Evolutionary conservation across 2,113 vertebrate genomes (phyloP), one percentile per base, ranked within the genome.

Genomic region (Synchiropus splendidus): DNA sequence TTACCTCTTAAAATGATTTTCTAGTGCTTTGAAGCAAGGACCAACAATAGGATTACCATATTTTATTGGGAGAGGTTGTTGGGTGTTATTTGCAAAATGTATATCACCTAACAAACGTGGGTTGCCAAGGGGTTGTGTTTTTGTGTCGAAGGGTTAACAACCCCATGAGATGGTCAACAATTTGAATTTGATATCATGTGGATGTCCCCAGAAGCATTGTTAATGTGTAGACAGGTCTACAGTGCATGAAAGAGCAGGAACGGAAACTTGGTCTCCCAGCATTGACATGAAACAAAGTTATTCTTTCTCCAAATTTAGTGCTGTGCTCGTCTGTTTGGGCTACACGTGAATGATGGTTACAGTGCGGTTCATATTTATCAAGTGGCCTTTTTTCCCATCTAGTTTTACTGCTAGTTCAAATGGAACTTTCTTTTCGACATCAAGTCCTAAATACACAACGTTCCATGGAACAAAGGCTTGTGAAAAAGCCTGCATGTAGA

Each of bases 401-500:
- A 5, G 21, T 8, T 5, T 27, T 27, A 27, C 8, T 27, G 21
- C 21, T 27, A 27, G 21, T 27, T 27, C 8, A 27, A 27, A 27
- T 27, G 4, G 8, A 27, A 27, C 8, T 27, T 27, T n/a, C n/a
- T n/a, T n/a, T n/a, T n/a, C n/a, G n/a, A n/a, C n/a, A n/a, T n/a
- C n/a, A n/a, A n/a, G 21, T 8, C 21, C 21, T 27, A 27, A 27
- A 27, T 27, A 27, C 8, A 5, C 8, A 27, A 27, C 21, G 4
- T 27, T 27, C 21, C 8, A 8, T 5, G 21, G 8, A 4, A 8
- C 21, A 27, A 27, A 27, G 21, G 21, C 21, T 27, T 27, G 21
- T 27, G 21, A 27, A 27, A 36, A 64, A 89, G 83, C 85, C 89
- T 96, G 92, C 94, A 94, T 97, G 91, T 91, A 90, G 89, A 82